These are phyloP conservation scores for Chesias legatella DNA, from an alignment of 2,888 invertebrate species.

Conservation along the genomic window DNA sequence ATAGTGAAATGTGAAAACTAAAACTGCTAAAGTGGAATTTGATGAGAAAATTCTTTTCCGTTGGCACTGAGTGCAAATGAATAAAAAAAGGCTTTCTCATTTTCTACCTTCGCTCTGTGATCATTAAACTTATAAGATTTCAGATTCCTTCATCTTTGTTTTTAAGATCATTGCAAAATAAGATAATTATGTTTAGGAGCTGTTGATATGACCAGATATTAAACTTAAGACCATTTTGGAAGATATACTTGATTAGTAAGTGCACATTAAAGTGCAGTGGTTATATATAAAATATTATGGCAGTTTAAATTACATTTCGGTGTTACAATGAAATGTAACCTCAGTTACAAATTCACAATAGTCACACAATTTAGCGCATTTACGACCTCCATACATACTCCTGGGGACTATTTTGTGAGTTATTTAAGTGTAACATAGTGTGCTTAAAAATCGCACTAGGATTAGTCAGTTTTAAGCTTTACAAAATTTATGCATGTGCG, in stretches of 20 bases:
- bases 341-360: conserved; percentile 54
- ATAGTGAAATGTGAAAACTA: conserved; percentile 20
- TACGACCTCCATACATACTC: conserved; percentile 57
- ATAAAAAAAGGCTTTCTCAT: conserved; percentile 1
- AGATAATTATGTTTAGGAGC: too few species aligned
- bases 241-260: background rate
- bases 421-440: conserved; percentile 47
- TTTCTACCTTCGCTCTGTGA: background rate
- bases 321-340: conserved; percentile 40
- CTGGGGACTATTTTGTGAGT: conserved; percentile 53
- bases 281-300: conserved; percentile 5
- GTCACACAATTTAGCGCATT: conserved; percentile 61
- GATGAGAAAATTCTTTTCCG: conserved; percentile 14
- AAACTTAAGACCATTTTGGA: background rate
- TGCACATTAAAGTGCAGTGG: background rate
- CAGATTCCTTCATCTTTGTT: too few species aligned
- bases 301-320: conserved; percentile 32
- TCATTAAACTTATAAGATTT: too few species aligned
- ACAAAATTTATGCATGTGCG: conserved; percentile 8
- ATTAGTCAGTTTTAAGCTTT: conserved; percentile 10
- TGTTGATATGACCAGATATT: too few species aligned
- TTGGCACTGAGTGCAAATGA: conserved; percentile 5
- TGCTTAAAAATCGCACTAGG: conserved; percentile 23
- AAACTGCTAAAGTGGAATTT: conserved; percentile 14
- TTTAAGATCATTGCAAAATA: too few species aligned